phyloP scores from a whole-genome alignment of 1,140 invertebrate genomes.

The Calliphora vicina region DNA sequence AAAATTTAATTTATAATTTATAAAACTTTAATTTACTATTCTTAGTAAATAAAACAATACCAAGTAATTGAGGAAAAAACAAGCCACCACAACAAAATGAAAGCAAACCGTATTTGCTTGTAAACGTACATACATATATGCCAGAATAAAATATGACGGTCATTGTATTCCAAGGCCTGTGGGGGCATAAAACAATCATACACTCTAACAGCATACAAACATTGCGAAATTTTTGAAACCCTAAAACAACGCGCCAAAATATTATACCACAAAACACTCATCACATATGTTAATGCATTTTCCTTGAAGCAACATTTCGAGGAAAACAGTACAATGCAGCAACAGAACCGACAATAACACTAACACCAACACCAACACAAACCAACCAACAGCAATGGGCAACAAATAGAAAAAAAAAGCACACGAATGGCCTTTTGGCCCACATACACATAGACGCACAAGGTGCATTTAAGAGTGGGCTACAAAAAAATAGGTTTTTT shows the following conservation, averaged over 20 bases:
- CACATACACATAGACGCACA: neutral
- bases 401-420: neutral
- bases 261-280: slow-evolving; percentile 25
- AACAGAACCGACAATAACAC: neutral
- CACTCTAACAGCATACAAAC: neutral
- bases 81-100: too few relatives aligned
- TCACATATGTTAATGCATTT: slow-evolving; percentile 34
- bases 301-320: slow-evolving; percentile 4
- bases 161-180: neutral
- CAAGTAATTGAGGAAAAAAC: too few relatives aligned
- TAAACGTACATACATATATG: too few relatives aligned
- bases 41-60: too few relatives aligned
- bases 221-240: neutral
- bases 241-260: slow-evolving; percentile 19
- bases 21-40: too few relatives aligned
- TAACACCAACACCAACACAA: neutral
- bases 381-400: neutral
- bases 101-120: too few relatives aligned
- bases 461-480: neutral
- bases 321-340: neutral
- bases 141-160: neutral
- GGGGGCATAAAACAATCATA: neutral
- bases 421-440: neutral
- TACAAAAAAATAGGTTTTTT: neutral
- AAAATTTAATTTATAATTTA: too few relatives aligned